Base-by-base conservation (phyloP, 2,888 invertebrate species). In the Mesopsocus fuscifrons region DNA sequence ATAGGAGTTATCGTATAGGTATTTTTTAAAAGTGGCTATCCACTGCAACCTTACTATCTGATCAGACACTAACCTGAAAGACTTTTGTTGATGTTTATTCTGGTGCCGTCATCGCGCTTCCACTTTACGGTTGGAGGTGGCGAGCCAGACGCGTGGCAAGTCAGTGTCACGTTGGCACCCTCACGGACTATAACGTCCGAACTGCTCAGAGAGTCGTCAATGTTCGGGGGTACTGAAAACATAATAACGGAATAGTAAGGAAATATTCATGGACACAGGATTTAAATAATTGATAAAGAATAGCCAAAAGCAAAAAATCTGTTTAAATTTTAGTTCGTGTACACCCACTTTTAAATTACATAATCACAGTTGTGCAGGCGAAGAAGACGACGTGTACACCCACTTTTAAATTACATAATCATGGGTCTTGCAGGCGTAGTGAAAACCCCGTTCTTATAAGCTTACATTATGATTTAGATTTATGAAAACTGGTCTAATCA, bases 141-240 rank as follows among this genome's bases (percentile, higher is more conserved):
- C 57, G 81, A 85, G 57, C 88, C 89, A 59, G 79, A 80, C 55
- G 88, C 88, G 61, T 80, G 80, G 64, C 89, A 89, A 57, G 77
- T 78, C 58, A 89, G 68, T 51, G 81, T 84, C 55, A 88, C 83
- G 67, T 88, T 87, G 57, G 83, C 77, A 54, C 81, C 82, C 68
- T 89, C 89, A 48, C 87, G 72, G 49, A 87, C 85, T 58, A 88
- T 88, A 53, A 84, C 82, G 65, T 89, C 89, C 59, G 85, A 85
- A 56, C 87, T 87, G 60, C 85, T 85, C 62, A 80, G 68, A 48
- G 83, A 77, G 67, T 89, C 88, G 63, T 87, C 85, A 60, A 89
- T 88, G 61, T 84, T 83, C 46, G 89, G 89, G 43, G 89, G 88
- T 53, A 89, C 89, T 89, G 71, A 35, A 66, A 65, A 40, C 32